Evolutionary conservation across 2,113 vertebrate species (phyloP), one percentile per base, ranked within the genome.

Genomic region (Aplodontia rufa): DNA sequence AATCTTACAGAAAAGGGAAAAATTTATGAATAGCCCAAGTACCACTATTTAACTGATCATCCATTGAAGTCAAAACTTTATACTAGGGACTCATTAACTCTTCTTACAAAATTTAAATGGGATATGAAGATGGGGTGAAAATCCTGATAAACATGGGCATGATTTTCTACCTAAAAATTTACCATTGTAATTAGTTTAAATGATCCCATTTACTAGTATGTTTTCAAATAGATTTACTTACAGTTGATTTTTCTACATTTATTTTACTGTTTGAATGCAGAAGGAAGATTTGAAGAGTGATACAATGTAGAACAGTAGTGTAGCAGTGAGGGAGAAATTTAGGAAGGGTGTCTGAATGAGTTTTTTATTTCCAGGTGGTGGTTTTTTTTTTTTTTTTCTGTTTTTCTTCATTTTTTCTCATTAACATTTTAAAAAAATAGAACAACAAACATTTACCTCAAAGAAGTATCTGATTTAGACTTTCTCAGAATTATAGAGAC

Each of bases 31-130:
- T 13, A 81, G 30, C 24, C 53, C 58, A 9, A 76, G 55, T 72
- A 66, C 60, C 5, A 45, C 24, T 89, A 30, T 51, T 78, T 45
- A 95, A 58, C 45, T 86, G n/a, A n/a, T 53, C 81, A 45, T 55
- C 37, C 28, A 55, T 71, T 95, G 26, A 79, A 53, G 26, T 93
- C 51, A 75, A 75, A 93, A 86, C 42, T 47, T 78, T 69, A 42
- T 88, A 47, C 32, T 74, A 19, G 30, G 24, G 35, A 68, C 17
- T 93, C 74, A 82, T 68, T 86, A 79, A 89, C 66, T 75, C 51
- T 68, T 32, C 37, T 87, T 66, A 19, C 64, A 79, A 91, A 87
- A 90, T 93, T 93, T 87, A 87, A 82, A 74, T 94, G 37, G 32
- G 22, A 12, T 58, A 9, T 49, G 55, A 74, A 17, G 62, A 24